Base-by-base conservation (phyloP, 1,140 invertebrate species). In the Panagrolaimus sp. region DNA sequence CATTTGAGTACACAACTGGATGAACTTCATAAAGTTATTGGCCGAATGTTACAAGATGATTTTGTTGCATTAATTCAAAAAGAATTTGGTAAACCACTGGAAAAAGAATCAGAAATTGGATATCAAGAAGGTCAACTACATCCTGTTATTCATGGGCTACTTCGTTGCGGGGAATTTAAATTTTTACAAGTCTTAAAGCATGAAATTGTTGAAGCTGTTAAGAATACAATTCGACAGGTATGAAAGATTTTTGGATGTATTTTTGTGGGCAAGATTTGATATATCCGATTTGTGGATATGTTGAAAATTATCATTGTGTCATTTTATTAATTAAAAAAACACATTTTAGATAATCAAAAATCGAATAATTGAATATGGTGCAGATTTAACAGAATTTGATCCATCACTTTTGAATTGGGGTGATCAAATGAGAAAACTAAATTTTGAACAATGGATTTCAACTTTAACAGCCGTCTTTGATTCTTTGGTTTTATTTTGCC, bases 1-100 rank as follows among this genome's bases (percentile, higher is more conserved):
- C 93, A 98, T 86, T 86, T 98, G 72, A 90, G 92, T 73, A 92
- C 91, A 58, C 94, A 98, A 85, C 86, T 99, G n/a, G 90, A 89
- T 71, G 96, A 98, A 88, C 92, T 98, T 89, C 90, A 94, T 79
- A 90, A 91, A 81, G 86, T 96, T 6, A 96, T 98, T 77, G 92
- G 96, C 78, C 94, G 94, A 85, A 95, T 98, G 92, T 87, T 98
- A 72, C 90, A 90, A 64, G 91, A 92, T 62, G 96, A 99, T 84
- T 96, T 98, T 85, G 89, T 91, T 79, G 88, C 90, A 74, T 94
- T 94, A 83, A 89, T 93, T 52, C 91, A 93, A 9, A 88, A 89
- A 9, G 94, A 97, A 85, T 87, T 98, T 43, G 96, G 96, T 85
- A 86, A 93, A 76, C 91, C 93, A 6, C 79, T 89, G 26, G 86